Evolutionary conservation across 92 coral and sea anemone genomes (phyloP), one percentile per base, ranked within the genome.

Genomic region (Phymanthus crucifer): DNA sequence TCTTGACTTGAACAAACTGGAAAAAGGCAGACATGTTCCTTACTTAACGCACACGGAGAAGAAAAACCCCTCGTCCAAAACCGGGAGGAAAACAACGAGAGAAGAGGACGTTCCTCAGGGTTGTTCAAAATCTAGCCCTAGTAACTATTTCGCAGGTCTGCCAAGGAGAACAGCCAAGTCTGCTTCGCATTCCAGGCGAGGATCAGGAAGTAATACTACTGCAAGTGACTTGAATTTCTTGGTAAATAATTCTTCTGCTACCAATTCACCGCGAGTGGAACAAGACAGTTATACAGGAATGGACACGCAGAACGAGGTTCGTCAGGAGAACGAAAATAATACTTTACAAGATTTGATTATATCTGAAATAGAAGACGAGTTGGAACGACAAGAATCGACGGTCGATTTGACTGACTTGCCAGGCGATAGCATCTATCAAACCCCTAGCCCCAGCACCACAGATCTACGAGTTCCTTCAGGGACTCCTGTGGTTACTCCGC

Each of bases 1-100:
- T 6, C 78, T 76, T 16, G 97, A 92, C 37, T 70, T 92, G 32
- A 88, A 83, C 52, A 88, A 81, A 47, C 47, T 92, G 58, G 78
- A 78, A 43, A 82, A 80, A 32, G 97, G 92, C 0, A 64, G 54
- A 16, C 70, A 80, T 13, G 86, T 92, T 1, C 83, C 89, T 26
- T 92, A 92, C 73, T 86, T 92, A 18, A 74, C 94, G 29, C 40
- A 74, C 3, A 52, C 66, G 47, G 54, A 77, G 36, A 43, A 24
- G 16, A 26, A 3, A 31, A 80, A 64, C 24, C 46, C 81, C 4
- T 54, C 70, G 6, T 31, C 32, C 3, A 73, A 16, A 29, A 48
- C 0, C 3, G 37, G 66, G 18, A 17, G 56, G 10, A 48, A 9
- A 13, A 56, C 21, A 23, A 61, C 21, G 13, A 35, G 56, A 11